Conservation (phyloP, 2,113 vertebrate genomes). For the Chloroceryle aenea region DNA sequence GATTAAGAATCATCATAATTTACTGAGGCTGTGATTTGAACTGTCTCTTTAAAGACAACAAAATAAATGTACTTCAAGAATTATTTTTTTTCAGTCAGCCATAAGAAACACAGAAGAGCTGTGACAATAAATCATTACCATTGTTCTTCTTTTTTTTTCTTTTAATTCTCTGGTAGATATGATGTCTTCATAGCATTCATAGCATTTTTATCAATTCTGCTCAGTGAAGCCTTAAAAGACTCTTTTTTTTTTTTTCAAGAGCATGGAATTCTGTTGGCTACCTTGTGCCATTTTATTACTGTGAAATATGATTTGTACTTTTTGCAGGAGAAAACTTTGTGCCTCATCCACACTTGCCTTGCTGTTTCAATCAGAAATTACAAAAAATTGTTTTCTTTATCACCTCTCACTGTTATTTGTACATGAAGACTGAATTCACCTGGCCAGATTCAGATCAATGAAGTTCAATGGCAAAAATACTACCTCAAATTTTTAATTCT, state of each 20-base stretch:
- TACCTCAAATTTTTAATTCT: not conserved
- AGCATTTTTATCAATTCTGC: fast-evolving
- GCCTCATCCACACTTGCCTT: not conserved
- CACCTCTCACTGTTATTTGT: not conserved
- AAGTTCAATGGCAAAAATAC: not conserved
- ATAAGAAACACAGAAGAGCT: not conserved
- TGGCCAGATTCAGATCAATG: not conserved
- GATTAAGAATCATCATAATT: not conserved
- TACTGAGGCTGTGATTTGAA: not conserved
- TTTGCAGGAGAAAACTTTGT: not conserved
- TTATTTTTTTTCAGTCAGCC: not conserved
- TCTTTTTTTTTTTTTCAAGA: not conserved
- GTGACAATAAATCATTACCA: not conserved
- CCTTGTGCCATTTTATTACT: not conserved
- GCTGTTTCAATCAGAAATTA: not conserved
- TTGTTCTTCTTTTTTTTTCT: not conserved
- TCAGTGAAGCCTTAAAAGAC: not conserved
- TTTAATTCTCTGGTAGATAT: not conserved
- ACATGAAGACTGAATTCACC: not conserved
- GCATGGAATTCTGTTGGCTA: not conserved
- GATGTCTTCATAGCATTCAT: not conserved
- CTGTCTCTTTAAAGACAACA: not conserved
- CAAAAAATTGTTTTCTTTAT: not conserved
- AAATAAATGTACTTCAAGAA: not conserved
- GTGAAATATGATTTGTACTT: not conserved